Conservation (phyloP, 2,888 invertebrate genomes). For the Nephrotoma appendiculata region DNA sequence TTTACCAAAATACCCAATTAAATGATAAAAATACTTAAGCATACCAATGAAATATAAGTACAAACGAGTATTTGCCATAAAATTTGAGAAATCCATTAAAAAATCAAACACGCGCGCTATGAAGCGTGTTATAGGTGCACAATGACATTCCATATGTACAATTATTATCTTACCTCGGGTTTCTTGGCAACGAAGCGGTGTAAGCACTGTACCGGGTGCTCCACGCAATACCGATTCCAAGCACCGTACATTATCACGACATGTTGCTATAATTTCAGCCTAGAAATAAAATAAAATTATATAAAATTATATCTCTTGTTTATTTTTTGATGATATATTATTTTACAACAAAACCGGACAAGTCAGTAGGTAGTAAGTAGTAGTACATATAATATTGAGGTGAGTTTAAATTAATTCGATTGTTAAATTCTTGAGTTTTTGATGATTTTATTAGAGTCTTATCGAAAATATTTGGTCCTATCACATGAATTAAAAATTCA, state of each 20-base stretch:
- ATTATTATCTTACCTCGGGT: constrained; percentile 37
- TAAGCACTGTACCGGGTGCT: constrained; percentile 35
- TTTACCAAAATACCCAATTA: constrained; percentile 3
- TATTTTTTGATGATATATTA: background rate
- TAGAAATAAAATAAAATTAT: constrained; percentile 26
- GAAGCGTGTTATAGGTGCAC: constrained; percentile 31
- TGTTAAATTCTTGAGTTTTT: background rate
- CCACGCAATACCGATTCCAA: constrained; percentile 53
- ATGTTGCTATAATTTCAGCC: constrained; percentile 73
- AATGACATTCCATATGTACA: constrained; percentile 23
- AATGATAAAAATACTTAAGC: constrained; percentile 9
- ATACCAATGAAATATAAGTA: constrained; percentile 26
- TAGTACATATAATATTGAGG: background rate
- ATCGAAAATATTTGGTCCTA: background rate
- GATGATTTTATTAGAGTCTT: background rate
- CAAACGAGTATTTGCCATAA: constrained; percentile 25
- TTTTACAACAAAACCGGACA: background rate
- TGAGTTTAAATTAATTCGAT: background rate
- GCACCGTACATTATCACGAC: constrained; percentile 73
- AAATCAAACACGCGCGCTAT: constrained; percentile 28
- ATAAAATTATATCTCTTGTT: background rate
- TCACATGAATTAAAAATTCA: background rate
- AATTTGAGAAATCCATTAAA: constrained; percentile 26
- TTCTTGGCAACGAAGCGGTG: constrained; percentile 40
- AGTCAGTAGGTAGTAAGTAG: background rate